A percentile compares a stretch with the other conserved stretches of the same genome.
These are phyloP conservation scores for Apteryx mantelli DNA, from an alignment of 2,113 vertebrate species.

Conservation along the genomic window DNA sequence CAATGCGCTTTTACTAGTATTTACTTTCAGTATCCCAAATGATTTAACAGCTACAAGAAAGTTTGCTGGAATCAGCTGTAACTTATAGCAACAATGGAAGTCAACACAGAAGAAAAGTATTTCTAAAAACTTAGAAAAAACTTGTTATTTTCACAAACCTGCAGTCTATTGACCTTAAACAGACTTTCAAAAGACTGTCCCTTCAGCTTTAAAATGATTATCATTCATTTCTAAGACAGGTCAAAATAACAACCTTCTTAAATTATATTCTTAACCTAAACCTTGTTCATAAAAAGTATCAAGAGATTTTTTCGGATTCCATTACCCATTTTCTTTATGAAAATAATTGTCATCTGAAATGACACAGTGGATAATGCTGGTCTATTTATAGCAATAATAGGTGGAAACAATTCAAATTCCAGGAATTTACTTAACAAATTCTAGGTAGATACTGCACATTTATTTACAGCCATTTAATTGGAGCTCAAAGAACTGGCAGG, in stretches of 20 bases:
- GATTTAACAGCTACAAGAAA: neutral
- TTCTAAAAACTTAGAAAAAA: neutral
- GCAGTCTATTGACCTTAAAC: neutral
- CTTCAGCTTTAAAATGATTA: neutral
- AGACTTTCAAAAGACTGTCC: neutral
- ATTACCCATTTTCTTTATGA: neutral
- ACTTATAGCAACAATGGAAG: neutral
- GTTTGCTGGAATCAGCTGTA: neutral
- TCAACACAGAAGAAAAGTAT: neutral
- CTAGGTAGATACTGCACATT: conserved; percentile 8
- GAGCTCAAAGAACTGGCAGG: conserved; percentile 27
- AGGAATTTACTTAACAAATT: conserved; percentile 37
- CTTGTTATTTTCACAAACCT: neutral
- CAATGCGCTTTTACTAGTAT: neutral
- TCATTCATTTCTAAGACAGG: neutral
- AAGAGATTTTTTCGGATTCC: neutral
- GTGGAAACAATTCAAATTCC: conserved; percentile 12
- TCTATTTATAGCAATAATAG: conserved; percentile 38
- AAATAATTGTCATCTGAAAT: neutral
- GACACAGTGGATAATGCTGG: neutral
- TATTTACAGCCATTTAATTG: conserved; percentile 53
- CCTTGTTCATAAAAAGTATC: neutral
- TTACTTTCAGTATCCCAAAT: neutral
- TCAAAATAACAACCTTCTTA: neutral
- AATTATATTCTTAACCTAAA: neutral